Conservation (phyloP, 2,888 invertebrate genomes). For the Acronicta aceris region DNA sequence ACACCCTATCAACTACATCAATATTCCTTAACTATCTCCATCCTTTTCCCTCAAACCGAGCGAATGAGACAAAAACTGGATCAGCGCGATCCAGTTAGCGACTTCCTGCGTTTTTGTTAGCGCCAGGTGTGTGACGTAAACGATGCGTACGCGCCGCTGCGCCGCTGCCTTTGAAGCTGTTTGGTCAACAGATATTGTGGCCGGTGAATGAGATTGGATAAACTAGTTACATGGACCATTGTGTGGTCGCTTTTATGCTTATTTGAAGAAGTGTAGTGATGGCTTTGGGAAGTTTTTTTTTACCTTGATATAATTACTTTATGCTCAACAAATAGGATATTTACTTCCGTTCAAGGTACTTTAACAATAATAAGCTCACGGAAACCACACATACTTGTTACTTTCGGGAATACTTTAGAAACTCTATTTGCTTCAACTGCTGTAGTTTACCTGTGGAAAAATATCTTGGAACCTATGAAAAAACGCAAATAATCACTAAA, state of each 20-base stretch:
- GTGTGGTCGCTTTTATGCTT: slow-evolving; percentile 36
- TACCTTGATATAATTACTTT: no score
- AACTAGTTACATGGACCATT: slow-evolving; percentile 19
- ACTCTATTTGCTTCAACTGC: no score
- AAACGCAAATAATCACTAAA: no score
- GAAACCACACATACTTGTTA: no score
- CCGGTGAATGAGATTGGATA: slow-evolving; percentile 1
- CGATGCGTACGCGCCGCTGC: slow-evolving; percentile 36
- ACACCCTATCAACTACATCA: slow-evolving; percentile 24
- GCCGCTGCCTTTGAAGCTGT: slow-evolving; percentile 13
- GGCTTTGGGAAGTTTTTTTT: neutral
- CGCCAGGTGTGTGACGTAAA: slow-evolving; percentile 56
- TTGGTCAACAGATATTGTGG: slow-evolving; percentile 26
- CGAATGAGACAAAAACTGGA: slow-evolving; percentile 53
- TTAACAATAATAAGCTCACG: no score
- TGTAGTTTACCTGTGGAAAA: no score
- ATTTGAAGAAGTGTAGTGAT: slow-evolving; percentile 31
- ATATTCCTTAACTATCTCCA: slow-evolving; percentile 12
- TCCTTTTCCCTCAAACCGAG: slow-evolving; percentile 14
- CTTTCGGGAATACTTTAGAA: no score
- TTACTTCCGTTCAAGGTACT: neutral
- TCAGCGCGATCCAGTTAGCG: slow-evolving; percentile 48
- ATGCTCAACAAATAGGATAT: no score
- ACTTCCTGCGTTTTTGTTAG: slow-evolving; percentile 56
- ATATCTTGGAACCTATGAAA: no score